These are phyloP conservation scores for Panthera tigris DNA, from an alignment of 2,113 vertebrate species.

Conservation along the genomic window DNA sequence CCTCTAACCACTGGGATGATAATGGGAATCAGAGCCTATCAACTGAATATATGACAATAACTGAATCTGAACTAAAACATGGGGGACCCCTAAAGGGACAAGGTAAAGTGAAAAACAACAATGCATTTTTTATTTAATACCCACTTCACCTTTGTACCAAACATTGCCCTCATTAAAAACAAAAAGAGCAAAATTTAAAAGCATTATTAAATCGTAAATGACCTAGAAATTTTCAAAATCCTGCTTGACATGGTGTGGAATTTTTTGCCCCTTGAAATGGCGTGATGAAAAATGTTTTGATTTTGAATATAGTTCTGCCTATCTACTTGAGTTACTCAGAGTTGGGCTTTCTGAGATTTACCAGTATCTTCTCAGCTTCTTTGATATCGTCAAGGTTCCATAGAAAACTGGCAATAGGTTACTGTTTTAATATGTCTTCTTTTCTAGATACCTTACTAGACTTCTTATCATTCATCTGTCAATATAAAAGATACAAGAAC, in stretches of 20 bases:
- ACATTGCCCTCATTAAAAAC: neutral
- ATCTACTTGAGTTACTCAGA: neutral
- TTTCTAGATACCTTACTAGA: neutral
- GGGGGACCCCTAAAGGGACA: neutral
- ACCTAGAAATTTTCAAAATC: neutral
- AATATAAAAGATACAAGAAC: neutral
- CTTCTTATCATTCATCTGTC: neutral
- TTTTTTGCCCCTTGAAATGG: neutral
- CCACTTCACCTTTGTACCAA: neutral
- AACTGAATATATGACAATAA: conserved; percentile 51
- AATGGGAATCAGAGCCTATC: conserved; percentile 34
- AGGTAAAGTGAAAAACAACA: neutral
- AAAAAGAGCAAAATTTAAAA: neutral
- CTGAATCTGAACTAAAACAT: neutral
- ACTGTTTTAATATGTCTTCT: neutral
- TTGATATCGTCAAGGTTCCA: neutral
- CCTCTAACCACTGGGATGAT: conserved; percentile 48
- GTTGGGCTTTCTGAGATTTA: neutral
- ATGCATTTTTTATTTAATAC: neutral
- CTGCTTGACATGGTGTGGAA: neutral
- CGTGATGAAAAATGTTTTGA: neutral
- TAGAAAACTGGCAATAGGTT: neutral
- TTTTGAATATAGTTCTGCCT: neutral
- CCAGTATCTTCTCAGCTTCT: neutral
- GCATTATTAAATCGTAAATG: neutral